Evolutionary conservation across 2,113 vertebrate species (phyloP).

Genomic region (Dasyprocta punctata): DNA sequence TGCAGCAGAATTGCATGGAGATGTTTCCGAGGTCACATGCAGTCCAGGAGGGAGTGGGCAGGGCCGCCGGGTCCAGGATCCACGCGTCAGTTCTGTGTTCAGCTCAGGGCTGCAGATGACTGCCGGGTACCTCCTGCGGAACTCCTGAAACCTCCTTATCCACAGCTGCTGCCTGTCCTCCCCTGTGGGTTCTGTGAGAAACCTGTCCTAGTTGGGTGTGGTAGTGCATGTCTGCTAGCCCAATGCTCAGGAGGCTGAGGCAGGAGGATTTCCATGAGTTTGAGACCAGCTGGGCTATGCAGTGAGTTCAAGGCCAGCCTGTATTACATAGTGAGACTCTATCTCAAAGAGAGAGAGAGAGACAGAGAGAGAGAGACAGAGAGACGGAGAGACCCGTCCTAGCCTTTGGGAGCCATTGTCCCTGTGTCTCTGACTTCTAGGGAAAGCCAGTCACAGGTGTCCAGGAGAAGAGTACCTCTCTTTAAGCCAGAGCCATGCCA

Average conservation of each 20-base stretch:
- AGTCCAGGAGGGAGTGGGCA: neutral
- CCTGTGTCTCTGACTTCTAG: neutral
- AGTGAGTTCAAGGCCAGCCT: neutral
- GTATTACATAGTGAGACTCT: neutral
- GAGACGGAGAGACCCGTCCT: neutral
- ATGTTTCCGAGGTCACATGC: neutral
- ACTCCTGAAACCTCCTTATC: neutral
- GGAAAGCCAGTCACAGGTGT: neutral
- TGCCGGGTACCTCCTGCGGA: neutral
- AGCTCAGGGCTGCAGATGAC: neutral
- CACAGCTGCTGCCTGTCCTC: neutral
- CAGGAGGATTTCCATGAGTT: neutral
- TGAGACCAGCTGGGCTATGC: neutral
- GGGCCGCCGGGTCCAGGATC: neutral
- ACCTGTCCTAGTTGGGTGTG: neutral
- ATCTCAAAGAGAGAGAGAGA: neutral
- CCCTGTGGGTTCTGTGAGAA: neutral
- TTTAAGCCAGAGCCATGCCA: neutral
- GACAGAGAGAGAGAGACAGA: too few relatives aligned
- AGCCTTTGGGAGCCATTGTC: neutral
- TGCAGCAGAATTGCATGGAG: neutral
- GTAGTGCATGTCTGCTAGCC: neutral
- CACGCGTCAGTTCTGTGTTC: conserved; percentile 14
- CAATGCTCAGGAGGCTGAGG: neutral
- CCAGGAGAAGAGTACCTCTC: neutral